These are phyloP conservation scores for Channa maculata DNA, from an alignment of 2,113 vertebrate species.

Conservation along the genomic window DNA sequence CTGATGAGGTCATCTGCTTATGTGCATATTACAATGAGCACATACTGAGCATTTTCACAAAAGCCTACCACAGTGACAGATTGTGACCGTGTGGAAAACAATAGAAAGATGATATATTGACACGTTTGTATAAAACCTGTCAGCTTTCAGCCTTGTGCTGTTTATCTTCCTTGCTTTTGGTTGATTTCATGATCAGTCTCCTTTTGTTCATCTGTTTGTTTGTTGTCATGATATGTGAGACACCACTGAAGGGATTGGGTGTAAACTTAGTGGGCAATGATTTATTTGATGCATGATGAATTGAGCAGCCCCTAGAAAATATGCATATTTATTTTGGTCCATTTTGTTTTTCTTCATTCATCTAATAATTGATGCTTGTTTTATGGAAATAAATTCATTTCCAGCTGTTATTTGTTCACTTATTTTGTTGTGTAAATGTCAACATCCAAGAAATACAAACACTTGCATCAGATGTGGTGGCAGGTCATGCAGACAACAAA, in stretches of 20 bases:
- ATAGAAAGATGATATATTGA: background rate
- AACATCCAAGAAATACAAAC: no score
- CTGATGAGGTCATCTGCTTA: no score
- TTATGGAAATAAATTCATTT: background rate
- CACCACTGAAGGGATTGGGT: background rate
- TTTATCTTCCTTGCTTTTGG: slow-evolving; percentile 25
- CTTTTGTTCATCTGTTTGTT: slow-evolving; percentile 1
- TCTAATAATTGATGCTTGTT: background rate
- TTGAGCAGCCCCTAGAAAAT: accelerated
- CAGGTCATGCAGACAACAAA: no score
- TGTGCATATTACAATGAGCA: no score
- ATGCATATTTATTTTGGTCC: background rate
- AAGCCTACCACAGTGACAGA: no score
- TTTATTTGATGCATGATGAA: background rate
- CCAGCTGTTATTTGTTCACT: background rate
- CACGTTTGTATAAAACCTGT: slow-evolving; percentile 7
- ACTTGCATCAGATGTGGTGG: background rate
- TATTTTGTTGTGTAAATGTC: no score
- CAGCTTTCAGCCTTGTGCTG: background rate
- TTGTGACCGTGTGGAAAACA: background rate
- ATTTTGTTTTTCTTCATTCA: background rate
- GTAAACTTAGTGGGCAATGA: background rate
- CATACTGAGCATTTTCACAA: no score
- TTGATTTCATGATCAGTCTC: background rate
- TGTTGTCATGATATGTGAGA: background rate